Evolutionary conservation across 1,140 invertebrate genomes (phyloP).

Genomic region (Geopemphigus sp.): DNA sequence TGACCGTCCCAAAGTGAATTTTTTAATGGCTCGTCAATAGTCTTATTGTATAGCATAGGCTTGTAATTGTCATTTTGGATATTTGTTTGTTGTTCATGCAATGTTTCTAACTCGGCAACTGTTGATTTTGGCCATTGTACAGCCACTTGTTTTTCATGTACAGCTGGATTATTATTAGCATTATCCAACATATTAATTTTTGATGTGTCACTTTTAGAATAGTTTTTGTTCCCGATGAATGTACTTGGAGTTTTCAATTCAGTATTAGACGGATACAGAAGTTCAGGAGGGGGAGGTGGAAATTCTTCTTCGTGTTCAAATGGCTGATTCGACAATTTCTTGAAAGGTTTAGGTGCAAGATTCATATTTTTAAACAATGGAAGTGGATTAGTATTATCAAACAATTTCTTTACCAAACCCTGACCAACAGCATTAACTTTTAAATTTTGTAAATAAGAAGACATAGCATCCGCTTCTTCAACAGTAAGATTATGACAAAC

Average conservation of each 20-base stretch:
- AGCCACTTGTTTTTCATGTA: background rate
- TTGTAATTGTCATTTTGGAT: slow-evolving; percentile 40
- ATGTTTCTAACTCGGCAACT: background rate
- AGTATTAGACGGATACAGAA: slow-evolving; percentile 23
- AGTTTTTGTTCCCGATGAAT: slow-evolving; percentile 39
- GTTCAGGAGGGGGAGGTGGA: slow-evolving; percentile 50
- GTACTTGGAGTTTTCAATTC: slow-evolving; percentile 50
- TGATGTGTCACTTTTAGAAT: background rate
- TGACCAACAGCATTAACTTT: slow-evolving; percentile 60
- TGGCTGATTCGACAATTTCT: slow-evolving; percentile 1
- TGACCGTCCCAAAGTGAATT: background rate
- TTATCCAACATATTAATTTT: slow-evolving; percentile 20
- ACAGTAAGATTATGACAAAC: slow-evolving; percentile 65
- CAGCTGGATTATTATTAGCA: slow-evolving; percentile 33
- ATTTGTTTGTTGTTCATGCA: background rate
- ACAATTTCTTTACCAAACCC: slow-evolving; percentile 58
- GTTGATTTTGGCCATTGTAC: background rate
- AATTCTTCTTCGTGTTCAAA: slow-evolving; percentile 23
- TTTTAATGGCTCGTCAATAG: background rate
- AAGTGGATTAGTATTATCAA: slow-evolving; percentile 32
- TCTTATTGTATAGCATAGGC: background rate
- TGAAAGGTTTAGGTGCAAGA: slow-evolving; percentile 51
- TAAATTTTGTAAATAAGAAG: slow-evolving; percentile 60
- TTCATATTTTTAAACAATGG: slow-evolving; percentile 50
- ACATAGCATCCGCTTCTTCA: slow-evolving; percentile 62